Evolutionary conservation across 2,113 vertebrate genomes (phyloP), one percentile per base, ranked within the genome.

Genomic region (Vulpes vulpes): DNA sequence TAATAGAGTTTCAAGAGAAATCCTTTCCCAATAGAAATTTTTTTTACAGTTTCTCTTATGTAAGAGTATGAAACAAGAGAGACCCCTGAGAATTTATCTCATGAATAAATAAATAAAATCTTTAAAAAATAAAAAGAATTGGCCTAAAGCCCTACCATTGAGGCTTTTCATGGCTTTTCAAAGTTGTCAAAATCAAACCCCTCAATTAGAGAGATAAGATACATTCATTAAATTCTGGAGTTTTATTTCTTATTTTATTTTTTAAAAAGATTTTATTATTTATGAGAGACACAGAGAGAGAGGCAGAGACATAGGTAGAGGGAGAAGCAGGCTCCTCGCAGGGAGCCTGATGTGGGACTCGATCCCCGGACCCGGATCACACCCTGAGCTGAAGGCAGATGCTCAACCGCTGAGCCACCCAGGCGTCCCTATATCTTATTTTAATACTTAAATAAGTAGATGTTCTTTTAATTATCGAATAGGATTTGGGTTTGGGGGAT

Each of bases 161-260:
- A 74, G 27, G 35, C 19, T 57, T 55, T 80, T 92, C 51, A 14
- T 60, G 55, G 59, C 71, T 64, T 76, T 67, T 87, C 22, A 76
- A 15, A 89, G 30, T 90, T 84, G 87, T 23, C 32, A 88, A 57
- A 71, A 74, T 92, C 76, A 96, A 35, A 67, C 65, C 8, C 38
- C 49, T 92, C 38, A 49, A n/a, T 84, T 88, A 49, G 27, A 49
- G 71, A 95, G 51, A 57, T 82, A 73, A 79, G 38, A 57, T 86
- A n/a, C 57, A 53, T 32, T 93, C 25, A 74, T 53, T 64, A 67
- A 74, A 35, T 67, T 92, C 43, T 67, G 53, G 79, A 73, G 27
- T 89, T 92, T 95, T 80, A 30, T 85, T 95, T 96, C 53, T 85
- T 91, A 11, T 87, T 96, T 87, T 96, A 86, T 43, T 43, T 43